Percentiles rank a stretch among this genome's conserved stretches.
These are phyloP conservation scores for Huso huso DNA, from an alignment of 2,797 vertebrate species.

Conservation along the genomic window DNA sequence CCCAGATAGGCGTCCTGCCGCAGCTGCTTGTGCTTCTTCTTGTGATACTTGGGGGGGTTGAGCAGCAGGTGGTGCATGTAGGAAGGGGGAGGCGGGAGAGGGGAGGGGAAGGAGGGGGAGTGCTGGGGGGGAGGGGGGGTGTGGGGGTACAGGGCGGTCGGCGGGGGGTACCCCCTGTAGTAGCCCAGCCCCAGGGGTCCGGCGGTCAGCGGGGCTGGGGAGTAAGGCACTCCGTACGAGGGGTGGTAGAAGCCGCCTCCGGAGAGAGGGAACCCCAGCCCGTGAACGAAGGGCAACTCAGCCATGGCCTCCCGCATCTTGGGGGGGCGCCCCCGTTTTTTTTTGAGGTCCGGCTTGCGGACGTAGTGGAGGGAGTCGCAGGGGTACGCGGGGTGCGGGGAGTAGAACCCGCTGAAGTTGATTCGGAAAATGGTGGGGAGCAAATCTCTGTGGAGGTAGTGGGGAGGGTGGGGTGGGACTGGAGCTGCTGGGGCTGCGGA, in stretches of 20 bases:
- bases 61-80: constrained; percentile 91
- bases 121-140: no score
- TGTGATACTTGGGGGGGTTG: constrained; percentile 89
- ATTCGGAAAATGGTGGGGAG: constrained; percentile 92
- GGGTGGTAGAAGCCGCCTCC: constrained; percentile 85
- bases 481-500: constrained; percentile 40
- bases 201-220: constrained; percentile 68
- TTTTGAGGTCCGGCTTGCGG: constrained; percentile 79
- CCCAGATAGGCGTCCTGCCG: constrained; percentile 75
- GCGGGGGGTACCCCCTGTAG: constrained; percentile 82
- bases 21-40: constrained; percentile 81
- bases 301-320: constrained; percentile 94
- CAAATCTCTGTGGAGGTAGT: constrained; percentile 82
- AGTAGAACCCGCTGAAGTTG: constrained; percentile 94
- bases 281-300: constrained; percentile 91
- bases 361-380: constrained; percentile 87
- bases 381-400: constrained; percentile 79
- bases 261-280: constrained; percentile 83
- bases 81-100: constrained; percentile 53
- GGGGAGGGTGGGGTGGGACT: constrained; percentile 60
- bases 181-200: constrained; percentile 85
- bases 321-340: constrained; percentile 83
- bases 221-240: constrained; percentile 91
- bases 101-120: no score
- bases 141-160: constrained; percentile 21